A percentile compares a stretch with the other conserved stretches of the same genome.
Conservation (phyloP, 30 jellyfish, hydroid and myxozoan species). For the Nemopilema nomurai region DNA sequence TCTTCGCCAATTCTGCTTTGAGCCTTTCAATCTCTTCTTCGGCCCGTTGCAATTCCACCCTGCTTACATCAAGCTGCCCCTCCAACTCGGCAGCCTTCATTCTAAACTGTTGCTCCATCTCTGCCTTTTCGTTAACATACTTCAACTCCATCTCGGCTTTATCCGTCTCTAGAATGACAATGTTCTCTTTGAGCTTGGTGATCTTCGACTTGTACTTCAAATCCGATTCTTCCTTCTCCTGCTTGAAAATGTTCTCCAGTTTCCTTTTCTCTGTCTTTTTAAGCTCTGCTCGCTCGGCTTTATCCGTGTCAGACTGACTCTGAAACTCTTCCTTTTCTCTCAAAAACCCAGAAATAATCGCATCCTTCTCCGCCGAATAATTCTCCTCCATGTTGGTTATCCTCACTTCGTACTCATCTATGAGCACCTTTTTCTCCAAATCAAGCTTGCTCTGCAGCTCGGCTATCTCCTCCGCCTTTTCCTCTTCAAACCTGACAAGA, state of each 20-base stretch:
- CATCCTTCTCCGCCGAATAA: conserved; percentile 60
- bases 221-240: conserved; percentile 91
- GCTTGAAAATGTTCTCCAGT: conserved; percentile 69
- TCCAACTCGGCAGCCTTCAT: conserved; percentile 74
- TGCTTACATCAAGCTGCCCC: conserved; percentile 53
- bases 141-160: conserved; percentile 72
- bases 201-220: conserved; percentile 68
- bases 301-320: conserved; percentile 72
- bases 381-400: conserved; percentile 24
- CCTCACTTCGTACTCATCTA: conserved; percentile 52
- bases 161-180: conserved; percentile 91
- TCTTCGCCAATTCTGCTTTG: conserved; percentile 68
- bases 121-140: conserved; percentile 91
- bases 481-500: conserved; percentile 47
- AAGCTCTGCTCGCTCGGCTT: conserved; percentile 39
- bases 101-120: conserved; percentile 91
- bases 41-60: conserved; percentile 48
- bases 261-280: conserved; percentile 63
- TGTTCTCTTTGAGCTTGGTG: conserved; percentile 89
- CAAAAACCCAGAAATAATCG: conserved; percentile 57
- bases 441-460: conserved; percentile 62
- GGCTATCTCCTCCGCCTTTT: conserved; percentile 64
- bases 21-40: conserved; percentile 62
- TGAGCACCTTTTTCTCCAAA: conserved; percentile 57
- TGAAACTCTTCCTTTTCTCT: conserved; percentile 66